Conservation (phyloP, 2,797 vertebrate genomes). For the Pyrocephalus nanus region DNA sequence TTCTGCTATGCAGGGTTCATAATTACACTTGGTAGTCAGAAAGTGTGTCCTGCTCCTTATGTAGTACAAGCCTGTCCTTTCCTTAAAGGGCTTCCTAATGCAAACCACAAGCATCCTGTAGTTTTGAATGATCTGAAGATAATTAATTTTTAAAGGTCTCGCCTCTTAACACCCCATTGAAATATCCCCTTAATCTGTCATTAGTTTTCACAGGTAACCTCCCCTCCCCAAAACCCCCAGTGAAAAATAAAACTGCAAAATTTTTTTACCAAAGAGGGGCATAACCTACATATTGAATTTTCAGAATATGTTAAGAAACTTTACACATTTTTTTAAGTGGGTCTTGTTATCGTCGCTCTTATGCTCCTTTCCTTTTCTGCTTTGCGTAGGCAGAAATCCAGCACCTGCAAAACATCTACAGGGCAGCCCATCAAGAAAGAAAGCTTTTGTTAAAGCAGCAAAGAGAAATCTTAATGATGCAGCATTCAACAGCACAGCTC, state of each 20-base stretch:
- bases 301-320: background rate
- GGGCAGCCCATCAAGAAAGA: conserved; percentile 57
- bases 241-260: background rate
- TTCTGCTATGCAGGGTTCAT: background rate
- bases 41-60: background rate
- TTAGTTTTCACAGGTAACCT: background rate
- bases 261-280: background rate
- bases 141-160: background rate
- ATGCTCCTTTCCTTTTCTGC: background rate
- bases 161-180: background rate
- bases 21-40: background rate
- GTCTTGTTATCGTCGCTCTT: background rate
- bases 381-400: conserved; percentile 70
- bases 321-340: background rate
- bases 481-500: conserved; percentile 27
- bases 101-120: background rate
- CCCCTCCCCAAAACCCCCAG: background rate
- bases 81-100: background rate
- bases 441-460: conserved; percentile 72
- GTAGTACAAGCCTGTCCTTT: background rate
- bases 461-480: conserved; percentile 58
- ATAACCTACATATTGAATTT: background rate
- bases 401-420: conserved; percentile 51
- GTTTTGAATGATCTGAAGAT: background rate
- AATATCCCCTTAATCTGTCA: background rate